phyloP scores from a whole-genome alignment of 2,113 vertebrate genomes.

The Cavia porcellus region DNA sequence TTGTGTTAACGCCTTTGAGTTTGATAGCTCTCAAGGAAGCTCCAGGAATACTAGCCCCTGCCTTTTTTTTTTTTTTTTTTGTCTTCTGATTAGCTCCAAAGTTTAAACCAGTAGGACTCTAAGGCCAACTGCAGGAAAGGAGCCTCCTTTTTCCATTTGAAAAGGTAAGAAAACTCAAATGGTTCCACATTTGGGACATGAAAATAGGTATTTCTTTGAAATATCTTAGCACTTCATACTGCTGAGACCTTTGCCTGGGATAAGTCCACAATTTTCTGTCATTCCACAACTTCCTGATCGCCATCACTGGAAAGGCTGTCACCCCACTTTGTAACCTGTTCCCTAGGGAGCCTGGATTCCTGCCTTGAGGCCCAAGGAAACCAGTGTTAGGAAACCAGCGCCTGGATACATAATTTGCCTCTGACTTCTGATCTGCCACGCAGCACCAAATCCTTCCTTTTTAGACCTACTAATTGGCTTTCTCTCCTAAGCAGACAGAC shows the following conservation, averaged over 20 bases:
- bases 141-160: not conserved
- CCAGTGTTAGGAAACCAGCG: constrained; percentile 59
- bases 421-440: constrained; percentile 66
- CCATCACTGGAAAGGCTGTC: not conserved
- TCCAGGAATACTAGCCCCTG: not conserved
- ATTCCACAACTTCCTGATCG: not conserved
- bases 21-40: not conserved
- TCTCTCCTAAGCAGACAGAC: constrained; percentile 62
- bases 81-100: not conserved
- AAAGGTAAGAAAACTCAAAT: not conserved
- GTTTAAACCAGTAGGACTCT: not conserved
- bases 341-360: not conserved
- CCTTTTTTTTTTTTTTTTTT: not conserved
- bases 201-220: not conserved
- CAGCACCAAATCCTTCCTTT: constrained; percentile 46
- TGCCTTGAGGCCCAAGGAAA: constrained; percentile 26
- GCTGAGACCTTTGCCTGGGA: not conserved
- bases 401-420: constrained; percentile 70
- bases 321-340: not conserved
- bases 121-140: not conserved
- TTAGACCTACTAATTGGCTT: constrained; percentile 37
- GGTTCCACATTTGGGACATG: not conserved
- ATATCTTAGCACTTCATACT: not conserved
- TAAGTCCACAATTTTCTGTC: not conserved
- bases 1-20: not conserved